Base-by-base conservation (phyloP, 2,888 invertebrate species). In the Fissipunctia ypsillon region DNA sequence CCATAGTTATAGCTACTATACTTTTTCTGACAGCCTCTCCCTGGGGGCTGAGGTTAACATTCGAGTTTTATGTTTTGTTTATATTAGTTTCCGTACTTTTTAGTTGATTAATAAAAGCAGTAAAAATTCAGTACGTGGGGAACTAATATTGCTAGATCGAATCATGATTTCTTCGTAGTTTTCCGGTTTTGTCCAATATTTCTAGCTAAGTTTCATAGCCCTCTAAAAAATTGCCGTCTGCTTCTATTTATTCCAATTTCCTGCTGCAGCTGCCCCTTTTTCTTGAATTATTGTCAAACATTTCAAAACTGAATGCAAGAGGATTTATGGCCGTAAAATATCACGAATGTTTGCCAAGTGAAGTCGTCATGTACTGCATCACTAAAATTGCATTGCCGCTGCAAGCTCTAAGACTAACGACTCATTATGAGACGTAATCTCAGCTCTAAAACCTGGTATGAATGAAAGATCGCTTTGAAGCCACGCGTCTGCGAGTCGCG, bases 401-500 rank as follows among this genome's bases (percentile, higher is more conserved):
- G 54, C 28, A 69, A 59, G 22, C 65, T 81, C 56, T 54, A 79
- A 73, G 66, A 64, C 64, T 69, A 68, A 83, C 35, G 45, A 43
- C 31, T 76, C 45, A 63, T 81, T 72, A 76, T 38, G 57, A 50
- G 41, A 14, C 59, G 35, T 48, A 45, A 80, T 45, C 60, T 76
- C 50, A 64, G 69, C 43, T 41, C 69, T 69, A 57, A 48, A 38
- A 19, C n/a, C 54, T 61, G 28, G 59, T 74, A 77, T 86, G 77
- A 79, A 84, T 81, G 80, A 80, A 78, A 61, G 52, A 65, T 74
- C 61, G 81, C 78, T 80, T 80, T 84, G 76, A 80, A 68, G 71
- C 54, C 48, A 50, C 63, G 64, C 73, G 67, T 52, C 65, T 59
- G 67, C 31, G 31, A 72, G 76, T 64, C 59, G 69, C 45, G 61